Evolutionary conservation across 2,113 vertebrate species (phyloP), one percentile per base, ranked within the genome.

Genomic region (Oophaga pumilio): DNA sequence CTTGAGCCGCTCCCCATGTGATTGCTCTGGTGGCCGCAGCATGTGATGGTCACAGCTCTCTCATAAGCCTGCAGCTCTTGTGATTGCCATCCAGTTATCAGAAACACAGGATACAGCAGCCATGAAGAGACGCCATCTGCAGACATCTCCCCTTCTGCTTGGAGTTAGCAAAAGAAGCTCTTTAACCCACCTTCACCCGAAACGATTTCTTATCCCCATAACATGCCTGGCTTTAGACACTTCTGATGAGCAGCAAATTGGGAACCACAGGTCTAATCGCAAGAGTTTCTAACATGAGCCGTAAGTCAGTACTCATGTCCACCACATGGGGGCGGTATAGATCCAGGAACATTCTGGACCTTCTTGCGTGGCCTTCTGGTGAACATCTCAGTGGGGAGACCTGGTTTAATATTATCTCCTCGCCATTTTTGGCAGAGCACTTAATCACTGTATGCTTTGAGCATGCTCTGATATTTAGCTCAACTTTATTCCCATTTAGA

Each of bases 11-110:
- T 33, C 18, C 17, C 6, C 69, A 85, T 76, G 53, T 85, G 84
- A 76, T 74, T n/a, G 22, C 68, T 26, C 43, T 17, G 78, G 17
- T 71, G 24, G 49, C 24, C 33, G 82, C 1, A 57, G 84, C 84
- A 85, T 85, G 84, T 85, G 84, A 76, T 77, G 18, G 57, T 85
- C 73, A 85, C 53, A 62, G 56, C 56, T 64, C 33, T 50, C 59
- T 62, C 84, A 85, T 77, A 49, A 62, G 73, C 83, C 26, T 28
- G 28, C 13, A 77, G 73, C 73, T 77, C 84, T 62, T 76, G 52
- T 84, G 84, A 85, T 62, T 33, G 56, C 24, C 71, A 76, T 76
- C 24, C 22, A 73, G 24, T 24, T 52, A 17, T 22, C 8, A 76
- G 62, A 77, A 77, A 66, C 71, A 64, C 11, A 8, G 69, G 52